Evolutionary conservation across 2,888 invertebrate species (phyloP).

Genomic region (Orthosia gothica): DNA sequence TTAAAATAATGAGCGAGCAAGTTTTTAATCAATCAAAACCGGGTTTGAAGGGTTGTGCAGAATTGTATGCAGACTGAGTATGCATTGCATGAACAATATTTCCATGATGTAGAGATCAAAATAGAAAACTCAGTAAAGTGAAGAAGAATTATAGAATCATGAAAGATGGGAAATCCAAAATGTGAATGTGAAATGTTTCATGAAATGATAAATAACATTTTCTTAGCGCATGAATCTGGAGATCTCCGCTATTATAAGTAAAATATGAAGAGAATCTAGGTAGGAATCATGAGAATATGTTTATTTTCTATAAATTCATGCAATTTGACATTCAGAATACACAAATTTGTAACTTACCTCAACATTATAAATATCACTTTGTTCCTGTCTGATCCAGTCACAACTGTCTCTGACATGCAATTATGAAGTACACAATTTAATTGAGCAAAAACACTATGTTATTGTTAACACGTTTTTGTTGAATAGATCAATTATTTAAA

Average conservation of each 20-base stretch:
- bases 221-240: neutral
- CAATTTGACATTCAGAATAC: neutral
- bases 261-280: neutral
- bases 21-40: no score
- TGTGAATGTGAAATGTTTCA: neutral
- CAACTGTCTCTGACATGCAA: slow-evolving; percentile 25
- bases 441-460: slow-evolving; percentile 28
- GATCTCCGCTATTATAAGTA: neutral
- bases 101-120: neutral
- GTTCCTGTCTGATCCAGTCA: slow-evolving; percentile 56
- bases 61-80: neutral
- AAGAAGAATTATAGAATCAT: neutral
- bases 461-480: slow-evolving; percentile 1
- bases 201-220: neutral
- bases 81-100: neutral
- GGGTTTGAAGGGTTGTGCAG: no score
- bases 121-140: neutral
- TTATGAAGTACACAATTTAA: neutral
- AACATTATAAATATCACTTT: slow-evolving; percentile 49
- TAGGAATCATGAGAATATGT: neutral
- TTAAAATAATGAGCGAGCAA: no score
- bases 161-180: neutral
- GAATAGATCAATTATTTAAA: neutral
- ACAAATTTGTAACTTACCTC: slow-evolving; percentile 45
- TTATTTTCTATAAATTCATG: neutral